Base-by-base conservation (phyloP, 2,888 invertebrate species). In the Drosophila dives region DNA sequence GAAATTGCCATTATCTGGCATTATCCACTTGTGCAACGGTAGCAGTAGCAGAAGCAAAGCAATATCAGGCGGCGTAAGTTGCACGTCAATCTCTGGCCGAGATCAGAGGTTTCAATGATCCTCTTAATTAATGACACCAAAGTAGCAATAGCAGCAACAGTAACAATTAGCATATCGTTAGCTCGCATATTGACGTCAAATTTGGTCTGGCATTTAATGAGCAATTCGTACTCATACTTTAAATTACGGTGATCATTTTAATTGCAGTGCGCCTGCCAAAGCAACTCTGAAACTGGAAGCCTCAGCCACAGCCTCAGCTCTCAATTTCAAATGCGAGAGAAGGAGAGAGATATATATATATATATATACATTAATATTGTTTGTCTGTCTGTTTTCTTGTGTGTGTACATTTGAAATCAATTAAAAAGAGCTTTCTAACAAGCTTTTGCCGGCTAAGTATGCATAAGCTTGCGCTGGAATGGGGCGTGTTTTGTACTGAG, bases 1-100 rank as follows among this genome's bases (percentile, higher is more conserved):
- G 89, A 89, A 89, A 89, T 91, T 82, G 89, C 90, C 82, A 89
- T 91, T 89, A 90, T 90, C 91, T 90, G 86, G 91, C 77, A 91
- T 90, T 91, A 90, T 89, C 90, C 89, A 91, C 90, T 90, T 89
- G 91, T 77, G 82, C 83, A 84, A 81, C 78, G 64, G 82, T 81
- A 81, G 81, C 76, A 66, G 33, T 34, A 53, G 61, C 69, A 66
- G 20, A 54, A 64, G 38, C 42, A 15, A 54, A 60, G 38, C 42
- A 23, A 45, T 40, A 36, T 58, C 81, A 56, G 80, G 80, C 80
- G 77, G 84, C 82, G 84, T 83, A 80, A 89, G 80, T 65, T 68
- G 74, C 68, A 67, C 86, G 83, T 90, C 84, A 90, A 84, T 83
- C 84, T 76, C 60, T 63, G 75, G 56, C 53, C 79, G 56, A 90